Evolutionary conservation across 2,113 vertebrate species (phyloP).

Genomic region (Chamaetylas fuelleborni): DNA sequence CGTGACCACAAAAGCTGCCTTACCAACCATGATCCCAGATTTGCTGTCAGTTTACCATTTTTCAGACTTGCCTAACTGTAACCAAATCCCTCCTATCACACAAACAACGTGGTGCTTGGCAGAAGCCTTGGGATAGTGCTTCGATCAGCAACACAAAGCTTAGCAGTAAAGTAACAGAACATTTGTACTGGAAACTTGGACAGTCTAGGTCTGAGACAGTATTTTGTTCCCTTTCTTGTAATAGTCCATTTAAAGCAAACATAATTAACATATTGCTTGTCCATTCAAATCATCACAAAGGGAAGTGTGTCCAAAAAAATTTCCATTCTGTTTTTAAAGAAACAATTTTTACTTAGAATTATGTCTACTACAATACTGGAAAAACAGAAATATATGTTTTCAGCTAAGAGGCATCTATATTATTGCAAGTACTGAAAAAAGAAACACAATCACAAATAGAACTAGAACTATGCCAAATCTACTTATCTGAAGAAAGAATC

Average conservation of each 20-base stretch:
- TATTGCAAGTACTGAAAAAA: not conserved
- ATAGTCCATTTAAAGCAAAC: not conserved
- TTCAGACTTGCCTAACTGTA: conserved; percentile 66
- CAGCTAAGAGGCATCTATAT: not conserved
- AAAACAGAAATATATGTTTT: not conserved
- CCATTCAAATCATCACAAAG: not conserved
- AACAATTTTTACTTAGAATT: not conserved
- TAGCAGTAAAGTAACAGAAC: conserved; percentile 53
- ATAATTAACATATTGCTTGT: not conserved
- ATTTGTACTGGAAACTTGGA: conserved; percentile 23
- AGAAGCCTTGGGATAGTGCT: conserved; percentile 67
- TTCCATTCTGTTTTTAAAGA: not conserved
- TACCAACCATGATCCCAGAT: conserved; percentile 57
- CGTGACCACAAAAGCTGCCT: conserved; percentile 72
- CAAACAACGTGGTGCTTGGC: conserved; percentile 54
- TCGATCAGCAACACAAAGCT: conserved; percentile 60
- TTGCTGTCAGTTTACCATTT: conserved; percentile 67
- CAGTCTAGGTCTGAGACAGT: not conserved
- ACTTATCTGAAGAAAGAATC: not conserved
- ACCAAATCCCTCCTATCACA: conserved; percentile 69
- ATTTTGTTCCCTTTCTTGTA: not conserved
- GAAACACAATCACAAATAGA: not conserved
- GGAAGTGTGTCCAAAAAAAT: not conserved
- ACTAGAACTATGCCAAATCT: not conserved
- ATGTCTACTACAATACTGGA: not conserved